phyloP scores from a whole-genome alignment of 2,888 invertebrate species.

The Steinernema hermaphroditum region DNA sequence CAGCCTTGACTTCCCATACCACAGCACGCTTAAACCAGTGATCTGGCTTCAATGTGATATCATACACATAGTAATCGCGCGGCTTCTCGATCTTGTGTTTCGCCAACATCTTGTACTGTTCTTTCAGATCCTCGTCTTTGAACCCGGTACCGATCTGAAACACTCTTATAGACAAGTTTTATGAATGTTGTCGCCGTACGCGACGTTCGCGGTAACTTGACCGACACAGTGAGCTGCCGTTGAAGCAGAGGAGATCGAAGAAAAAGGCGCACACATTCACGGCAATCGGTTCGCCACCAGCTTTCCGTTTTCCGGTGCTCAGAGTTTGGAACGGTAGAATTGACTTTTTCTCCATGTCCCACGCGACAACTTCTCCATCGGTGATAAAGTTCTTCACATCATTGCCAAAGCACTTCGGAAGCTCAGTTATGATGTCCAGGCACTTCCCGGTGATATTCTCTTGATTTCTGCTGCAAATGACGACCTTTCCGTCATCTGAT shows the following conservation, averaged over 20 bases:
- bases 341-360: conserved; percentile 82
- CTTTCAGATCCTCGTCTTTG: conserved; percentile 82
- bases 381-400: conserved; percentile 78
- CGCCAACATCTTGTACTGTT: conserved; percentile 78
- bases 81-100: conserved; percentile 75
- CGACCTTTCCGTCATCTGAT: conserved; percentile 73
- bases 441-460: conserved; percentile 91
- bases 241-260: conserved; percentile 90
- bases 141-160: conserved; percentile 86
- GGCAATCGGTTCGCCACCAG: conserved; percentile 77
- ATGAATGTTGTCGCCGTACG: too few species aligned
- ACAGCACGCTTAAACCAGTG: conserved; percentile 83
- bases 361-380: conserved; percentile 96
- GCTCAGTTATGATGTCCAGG: conserved; percentile 80
- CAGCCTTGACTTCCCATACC: conserved; percentile 96
- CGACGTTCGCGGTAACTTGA: conserved; percentile 79
- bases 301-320: conserved; percentile 90
- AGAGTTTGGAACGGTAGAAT: conserved; percentile 95
- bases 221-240: conserved; percentile 82
- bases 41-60: conserved; percentile 77
- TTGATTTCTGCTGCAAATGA: conserved; percentile 91
- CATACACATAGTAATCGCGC: conserved; percentile 77
- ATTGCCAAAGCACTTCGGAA: conserved; percentile 49
- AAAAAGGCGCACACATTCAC: conserved; percentile 92
- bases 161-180: too few species aligned